These are phyloP conservation scores for Coecobrya sp. DNA, from an alignment of 2,888 invertebrate genomes.

Conservation along the genomic window DNA sequence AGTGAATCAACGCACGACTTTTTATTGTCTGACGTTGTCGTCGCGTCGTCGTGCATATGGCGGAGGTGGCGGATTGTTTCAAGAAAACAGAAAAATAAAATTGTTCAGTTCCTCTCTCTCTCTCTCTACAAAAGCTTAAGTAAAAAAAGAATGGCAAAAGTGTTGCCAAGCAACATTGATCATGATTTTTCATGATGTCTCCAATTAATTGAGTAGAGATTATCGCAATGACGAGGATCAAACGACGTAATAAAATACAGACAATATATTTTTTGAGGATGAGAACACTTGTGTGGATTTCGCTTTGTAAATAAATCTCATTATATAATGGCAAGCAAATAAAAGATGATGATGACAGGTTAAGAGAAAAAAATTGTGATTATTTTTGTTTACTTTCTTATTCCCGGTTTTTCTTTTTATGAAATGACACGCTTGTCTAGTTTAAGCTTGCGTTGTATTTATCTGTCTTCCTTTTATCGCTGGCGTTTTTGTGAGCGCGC, in stretches of 20 bases:
- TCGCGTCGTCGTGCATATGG: neutral
- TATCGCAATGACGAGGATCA: neutral
- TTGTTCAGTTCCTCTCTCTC: too few relatives aligned
- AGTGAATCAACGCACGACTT: neutral
- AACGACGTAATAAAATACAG: neutral
- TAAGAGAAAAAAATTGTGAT: too few relatives aligned
- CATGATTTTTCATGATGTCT: constrained; percentile 8
- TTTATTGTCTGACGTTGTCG: neutral
- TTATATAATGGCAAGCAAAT: neutral
- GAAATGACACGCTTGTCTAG: too few relatives aligned
- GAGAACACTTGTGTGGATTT: neutral
- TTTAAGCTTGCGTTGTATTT: too few relatives aligned
- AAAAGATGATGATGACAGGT: neutral
- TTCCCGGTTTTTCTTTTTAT: too few relatives aligned
- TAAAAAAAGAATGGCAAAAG: neutral
- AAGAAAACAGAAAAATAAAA: too few relatives aligned
- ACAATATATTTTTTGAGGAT: neutral
- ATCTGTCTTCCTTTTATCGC: too few relatives aligned
- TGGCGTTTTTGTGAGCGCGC: neutral
- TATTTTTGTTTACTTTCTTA: too few relatives aligned
- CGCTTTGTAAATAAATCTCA: too few relatives aligned
- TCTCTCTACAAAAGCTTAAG: neutral
- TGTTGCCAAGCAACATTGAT: neutral
- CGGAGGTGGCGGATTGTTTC: too few relatives aligned
- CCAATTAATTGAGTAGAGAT: neutral